phyloP scores from a whole-genome alignment of 2,113 vertebrate species.

The Sialia sialis region DNA sequence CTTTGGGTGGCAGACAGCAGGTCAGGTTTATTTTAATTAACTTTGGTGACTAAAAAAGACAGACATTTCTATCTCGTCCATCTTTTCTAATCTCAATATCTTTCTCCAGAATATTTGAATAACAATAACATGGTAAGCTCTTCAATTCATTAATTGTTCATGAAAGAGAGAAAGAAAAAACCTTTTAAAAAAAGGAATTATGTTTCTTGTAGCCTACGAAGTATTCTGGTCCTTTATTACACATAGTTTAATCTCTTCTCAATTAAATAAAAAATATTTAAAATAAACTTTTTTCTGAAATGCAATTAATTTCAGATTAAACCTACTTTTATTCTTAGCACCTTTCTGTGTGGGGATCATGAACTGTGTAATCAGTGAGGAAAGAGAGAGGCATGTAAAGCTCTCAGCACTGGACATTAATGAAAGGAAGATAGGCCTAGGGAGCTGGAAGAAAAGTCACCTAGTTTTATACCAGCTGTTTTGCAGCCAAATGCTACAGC shows the following conservation, averaged over 20 bases:
- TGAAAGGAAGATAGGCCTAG: background rate
- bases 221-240: background rate
- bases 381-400: background rate
- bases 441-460: background rate
- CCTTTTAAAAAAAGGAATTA: background rate
- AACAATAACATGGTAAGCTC: background rate
- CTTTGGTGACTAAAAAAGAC: background rate
- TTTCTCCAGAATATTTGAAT: conserved; percentile 33
- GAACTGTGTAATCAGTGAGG: background rate
- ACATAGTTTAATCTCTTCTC: conserved; percentile 15
- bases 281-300: background rate
- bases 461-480: background rate
- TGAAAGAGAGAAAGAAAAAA: background rate
- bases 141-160: background rate
- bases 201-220: background rate
- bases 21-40: conserved; percentile 59
- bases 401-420: background rate
- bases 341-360: background rate
- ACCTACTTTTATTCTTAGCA: background rate
- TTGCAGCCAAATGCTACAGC: background rate
- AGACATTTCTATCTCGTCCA: background rate
- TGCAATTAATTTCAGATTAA: conserved; percentile 52
- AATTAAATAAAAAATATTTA: background rate
- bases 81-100: conserved; percentile 39
- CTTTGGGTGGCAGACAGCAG: background rate